phyloP scores from a whole-genome alignment of 2,797 vertebrate genomes.

The Otolemur crassicaudatus region DNA sequence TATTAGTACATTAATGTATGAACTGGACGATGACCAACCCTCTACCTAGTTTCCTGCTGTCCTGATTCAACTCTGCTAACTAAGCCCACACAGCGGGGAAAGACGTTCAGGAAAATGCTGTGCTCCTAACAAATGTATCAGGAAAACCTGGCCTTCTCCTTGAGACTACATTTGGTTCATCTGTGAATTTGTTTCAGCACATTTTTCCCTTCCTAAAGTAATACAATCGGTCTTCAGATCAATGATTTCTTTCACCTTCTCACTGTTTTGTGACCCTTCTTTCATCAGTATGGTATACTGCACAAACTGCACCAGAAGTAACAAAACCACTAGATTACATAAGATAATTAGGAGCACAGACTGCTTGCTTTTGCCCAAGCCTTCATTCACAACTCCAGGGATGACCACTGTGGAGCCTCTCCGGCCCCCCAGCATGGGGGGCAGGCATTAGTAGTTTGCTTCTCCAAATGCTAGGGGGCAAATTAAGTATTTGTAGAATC shows the following conservation, averaged over 20 bases:
- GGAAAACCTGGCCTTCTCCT: neutral
- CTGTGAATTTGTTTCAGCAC: neutral
- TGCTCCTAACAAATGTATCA: neutral
- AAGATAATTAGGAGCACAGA: neutral
- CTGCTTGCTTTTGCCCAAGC: constrained; percentile 35
- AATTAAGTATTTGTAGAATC: constrained; percentile 24
- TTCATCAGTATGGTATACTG: constrained; percentile 3
- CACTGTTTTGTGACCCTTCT: neutral
- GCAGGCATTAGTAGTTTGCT: neutral
- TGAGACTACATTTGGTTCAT: neutral
- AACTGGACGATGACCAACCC: neutral
- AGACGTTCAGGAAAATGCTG: neutral
- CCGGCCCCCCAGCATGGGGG: neutral
- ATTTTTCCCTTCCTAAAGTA: constrained; percentile 19
- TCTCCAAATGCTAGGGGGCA: neutral
- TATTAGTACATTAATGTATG: neutral
- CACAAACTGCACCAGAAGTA: constrained; percentile 37
- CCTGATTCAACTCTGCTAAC: neutral
- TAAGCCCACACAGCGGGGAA: neutral
- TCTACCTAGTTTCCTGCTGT: neutral
- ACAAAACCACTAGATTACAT: neutral
- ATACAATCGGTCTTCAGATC: neutral
- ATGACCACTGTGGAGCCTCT: neutral
- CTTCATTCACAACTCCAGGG: neutral
- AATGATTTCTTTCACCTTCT: neutral